A percentile compares a stretch with the other conserved stretches of the same genome.
Conservation (phyloP, 2,888 invertebrate genomes). For the Drosophila lacicola region DNA sequence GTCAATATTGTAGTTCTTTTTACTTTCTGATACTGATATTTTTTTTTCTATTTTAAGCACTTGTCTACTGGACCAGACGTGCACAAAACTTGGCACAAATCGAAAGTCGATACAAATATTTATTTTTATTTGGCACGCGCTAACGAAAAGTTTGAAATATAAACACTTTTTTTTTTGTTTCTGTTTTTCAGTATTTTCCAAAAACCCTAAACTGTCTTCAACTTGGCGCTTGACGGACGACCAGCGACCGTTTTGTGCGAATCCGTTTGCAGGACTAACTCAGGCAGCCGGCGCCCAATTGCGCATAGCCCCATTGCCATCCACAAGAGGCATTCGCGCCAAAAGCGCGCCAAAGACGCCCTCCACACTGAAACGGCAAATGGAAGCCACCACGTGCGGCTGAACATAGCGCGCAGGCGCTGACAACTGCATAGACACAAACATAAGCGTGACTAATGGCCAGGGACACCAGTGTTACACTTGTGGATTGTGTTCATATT, state of each 20-base stretch:
- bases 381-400: conserved; percentile 65
- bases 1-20: conserved; percentile 12
- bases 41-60: conserved; percentile 37
- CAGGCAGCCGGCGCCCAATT: conserved; percentile 44
- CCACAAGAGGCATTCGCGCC: conserved; percentile 32
- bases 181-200: conserved; percentile 12
- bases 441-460: not conserved
- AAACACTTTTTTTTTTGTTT: conserved; percentile 10
- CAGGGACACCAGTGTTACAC: conserved; percentile 5
- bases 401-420: conserved; percentile 21
- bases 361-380: conserved; percentile 33
- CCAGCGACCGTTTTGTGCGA: conserved; percentile 61
- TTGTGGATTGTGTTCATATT: conserved; percentile 25
- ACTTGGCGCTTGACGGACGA: conserved; percentile 17
- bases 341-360: conserved; percentile 61
- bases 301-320: conserved; percentile 28
- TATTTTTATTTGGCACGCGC: conserved; percentile 23
- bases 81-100: conserved; percentile 37
- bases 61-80: conserved; percentile 20
- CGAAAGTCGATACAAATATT: conserved; percentile 28
- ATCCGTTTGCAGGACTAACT: conserved; percentile 74
- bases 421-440: conserved; percentile 1
- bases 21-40: not conserved
- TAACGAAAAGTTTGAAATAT: conserved; percentile 4
- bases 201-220: conserved; percentile 6